Conservation (phyloP, 2,113 vertebrate species). For the Archocentrus centrarchus region DNA sequence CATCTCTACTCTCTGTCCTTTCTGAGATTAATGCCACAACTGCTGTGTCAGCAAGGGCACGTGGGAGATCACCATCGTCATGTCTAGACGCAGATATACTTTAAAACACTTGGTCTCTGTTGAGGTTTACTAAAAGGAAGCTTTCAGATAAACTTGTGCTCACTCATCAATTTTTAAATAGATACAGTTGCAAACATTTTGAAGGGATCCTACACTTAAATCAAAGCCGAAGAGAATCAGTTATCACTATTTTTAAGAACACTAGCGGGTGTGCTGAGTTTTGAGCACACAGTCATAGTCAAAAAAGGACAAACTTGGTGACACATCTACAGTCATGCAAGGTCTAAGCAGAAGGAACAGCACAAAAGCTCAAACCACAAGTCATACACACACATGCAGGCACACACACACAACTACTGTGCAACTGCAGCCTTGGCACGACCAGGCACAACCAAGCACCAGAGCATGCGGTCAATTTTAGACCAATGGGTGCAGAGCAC, state of each 20-base stretch:
- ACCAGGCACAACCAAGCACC: slow-evolving; percentile 57
- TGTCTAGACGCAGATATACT: slow-evolving; percentile 35
- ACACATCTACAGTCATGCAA: slow-evolving; percentile 2
- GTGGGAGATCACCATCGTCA: neutral
- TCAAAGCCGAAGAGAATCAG: slow-evolving; percentile 15
- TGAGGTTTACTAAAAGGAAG: slow-evolving; percentile 26
- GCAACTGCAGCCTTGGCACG: slow-evolving; percentile 33
- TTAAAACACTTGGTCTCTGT: slow-evolving; percentile 14
- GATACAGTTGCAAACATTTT: slow-evolving; percentile 35
- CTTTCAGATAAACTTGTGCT: slow-evolving; percentile 31
- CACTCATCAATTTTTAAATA: slow-evolving; percentile 55
- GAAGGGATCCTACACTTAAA: neutral
- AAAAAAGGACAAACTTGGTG: slow-evolving; percentile 3
- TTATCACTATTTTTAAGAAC: slow-evolving; percentile 23
- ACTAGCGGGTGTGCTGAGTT: neutral
- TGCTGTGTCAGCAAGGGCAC: neutral
- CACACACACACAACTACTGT: slow-evolving; percentile 9
- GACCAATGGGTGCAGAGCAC: slow-evolving; percentile 23
- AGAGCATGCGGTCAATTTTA: slow-evolving; percentile 23
- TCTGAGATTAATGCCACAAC: neutral
- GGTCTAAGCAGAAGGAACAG: slow-evolving; percentile 2
- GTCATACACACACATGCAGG: slow-evolving; percentile 11
- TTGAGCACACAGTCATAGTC: neutral
- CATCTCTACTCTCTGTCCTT: neutral
- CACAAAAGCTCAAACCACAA: slow-evolving; percentile 23